Conservation (phyloP, 30 jellyfish, hydroid and myxozoan species). For the Aurelia aurita complex sp. Pacific region DNA sequence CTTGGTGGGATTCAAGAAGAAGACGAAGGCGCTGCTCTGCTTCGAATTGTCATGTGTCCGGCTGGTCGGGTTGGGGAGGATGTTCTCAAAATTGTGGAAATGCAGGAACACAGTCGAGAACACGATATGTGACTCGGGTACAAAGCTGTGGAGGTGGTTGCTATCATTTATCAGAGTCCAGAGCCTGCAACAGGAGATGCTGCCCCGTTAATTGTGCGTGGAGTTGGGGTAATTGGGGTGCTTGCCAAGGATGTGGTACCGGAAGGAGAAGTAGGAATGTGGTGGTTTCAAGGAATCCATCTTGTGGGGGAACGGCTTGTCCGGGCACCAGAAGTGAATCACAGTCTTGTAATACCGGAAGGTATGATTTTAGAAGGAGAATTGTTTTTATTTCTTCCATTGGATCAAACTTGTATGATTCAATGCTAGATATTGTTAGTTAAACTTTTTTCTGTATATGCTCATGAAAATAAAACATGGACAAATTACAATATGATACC, state of each 20-base stretch:
- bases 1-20: slow-evolving; percentile 51
- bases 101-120: slow-evolving; percentile 38
- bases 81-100: slow-evolving; percentile 67
- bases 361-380: slow-evolving; percentile 65
- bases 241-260: slow-evolving; percentile 81
- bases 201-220: slow-evolving; percentile 49
- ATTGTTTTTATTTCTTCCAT: too few species aligned
- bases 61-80: slow-evolving; percentile 46
- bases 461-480: too few species aligned
- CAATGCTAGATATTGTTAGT: too few species aligned
- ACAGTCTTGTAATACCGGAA: slow-evolving; percentile 62
- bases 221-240: slow-evolving; percentile 71
- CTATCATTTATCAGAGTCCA: slow-evolving; percentile 26
- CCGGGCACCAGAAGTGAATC: slow-evolving; percentile 2
- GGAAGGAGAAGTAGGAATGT: slow-evolving; percentile 58
- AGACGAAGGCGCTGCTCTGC: slow-evolving; percentile 56
- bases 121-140: slow-evolving; percentile 45
- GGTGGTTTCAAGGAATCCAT: slow-evolving; percentile 36
- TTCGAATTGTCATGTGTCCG: slow-evolving; percentile 39
- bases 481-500: too few species aligned
- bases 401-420: too few species aligned
- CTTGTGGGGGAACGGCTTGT: slow-evolving; percentile 61
- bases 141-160: slow-evolving; percentile 67
- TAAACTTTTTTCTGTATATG: too few species aligned
- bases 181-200: slow-evolving; percentile 72